Evolutionary conservation across 2,113 vertebrate genomes (phyloP), one percentile per base, ranked within the genome.

Genomic region (Sciurus niger): DNA sequence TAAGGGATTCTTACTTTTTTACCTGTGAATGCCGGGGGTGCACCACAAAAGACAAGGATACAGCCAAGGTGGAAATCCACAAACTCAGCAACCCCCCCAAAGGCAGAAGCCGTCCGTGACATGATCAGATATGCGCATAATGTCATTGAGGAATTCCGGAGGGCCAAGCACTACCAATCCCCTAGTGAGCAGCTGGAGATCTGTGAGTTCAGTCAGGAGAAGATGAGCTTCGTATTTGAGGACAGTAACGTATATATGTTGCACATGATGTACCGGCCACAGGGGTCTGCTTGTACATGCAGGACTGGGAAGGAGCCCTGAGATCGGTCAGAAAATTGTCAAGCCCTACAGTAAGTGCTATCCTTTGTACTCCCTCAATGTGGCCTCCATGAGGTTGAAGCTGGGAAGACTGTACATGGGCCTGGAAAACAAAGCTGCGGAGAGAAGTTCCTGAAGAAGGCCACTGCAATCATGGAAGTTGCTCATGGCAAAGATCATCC

Each of bases 241-340:
- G 99, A 99, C 67, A 98, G 98, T 65, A 99, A 99, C 8, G 99
- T 99, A 80, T 99, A 99, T 98, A 99, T 99, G 99, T 98, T 99
- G 48, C 99, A 99, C 97, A 99, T 99, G 99, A 99, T 99, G 99
- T 99, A 99, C 99, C 99, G 97, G 99, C 99, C 96, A 99, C 99
- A 99, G 99, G 99, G 2, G 99, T 99, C 80, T 99, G 99, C 96
- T 97, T 99, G 34, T 99, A 99, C 4, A 98, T 99, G 98, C 98
- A 99, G 77, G 99, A 99, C 96, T 98, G 99, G 98, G 99, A 99
- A 0, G 98, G 98, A 60, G 99, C 99, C 0, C 97, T 99, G 90
- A 97, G 98, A 58, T 99, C 0, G 99, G 99, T 0, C 99, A 99
- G 98, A 99, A 99, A 95, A 99, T 99, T 97, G 98, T 99, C 94